These are phyloP conservation scores for Hippocampus barbouri DNA, from an alignment of 2,113 vertebrate species.

Conservation along the genomic window DNA sequence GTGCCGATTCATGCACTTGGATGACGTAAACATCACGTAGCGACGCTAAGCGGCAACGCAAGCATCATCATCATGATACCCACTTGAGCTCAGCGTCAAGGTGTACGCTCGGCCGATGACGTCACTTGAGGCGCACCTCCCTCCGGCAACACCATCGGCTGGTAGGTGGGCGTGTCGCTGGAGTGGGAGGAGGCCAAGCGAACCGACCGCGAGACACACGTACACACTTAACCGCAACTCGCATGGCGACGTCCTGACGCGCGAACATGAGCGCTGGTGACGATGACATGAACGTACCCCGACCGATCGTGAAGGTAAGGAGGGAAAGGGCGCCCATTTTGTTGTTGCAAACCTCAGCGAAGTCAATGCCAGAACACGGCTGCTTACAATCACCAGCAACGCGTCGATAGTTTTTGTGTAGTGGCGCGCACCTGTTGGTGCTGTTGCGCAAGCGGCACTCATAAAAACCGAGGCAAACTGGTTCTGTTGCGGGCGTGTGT, in stretches of 20 bases:
- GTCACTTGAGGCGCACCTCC: too few relatives aligned
- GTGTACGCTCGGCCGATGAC: too few relatives aligned
- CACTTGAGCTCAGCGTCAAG: too few relatives aligned
- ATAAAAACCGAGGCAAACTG: neutral
- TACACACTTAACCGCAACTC: neutral
- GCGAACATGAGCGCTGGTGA: neutral
- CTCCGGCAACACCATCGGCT: neutral
- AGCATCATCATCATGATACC: too few relatives aligned
- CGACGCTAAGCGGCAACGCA: too few relatives aligned
- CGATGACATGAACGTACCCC: neutral
- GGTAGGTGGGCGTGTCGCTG: neutral
- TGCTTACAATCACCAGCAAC: too few relatives aligned
- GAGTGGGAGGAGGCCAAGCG: neutral
- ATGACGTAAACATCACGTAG: too few relatives aligned
- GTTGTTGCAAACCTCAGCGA: too few relatives aligned
- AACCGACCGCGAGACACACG: neutral
- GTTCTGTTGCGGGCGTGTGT: neutral
- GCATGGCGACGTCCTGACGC: neutral
- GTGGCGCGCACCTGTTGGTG: neutral
- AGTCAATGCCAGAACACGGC: too few relatives aligned
- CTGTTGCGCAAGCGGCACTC: neutral
- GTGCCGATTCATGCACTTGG: too few relatives aligned
- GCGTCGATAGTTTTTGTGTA: neutral
- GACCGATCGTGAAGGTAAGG: neutral
- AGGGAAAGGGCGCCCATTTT: too few relatives aligned